phyloP scores from a whole-genome alignment of 2,797 vertebrate genomes.

The Ataeniobius toweri region DNA sequence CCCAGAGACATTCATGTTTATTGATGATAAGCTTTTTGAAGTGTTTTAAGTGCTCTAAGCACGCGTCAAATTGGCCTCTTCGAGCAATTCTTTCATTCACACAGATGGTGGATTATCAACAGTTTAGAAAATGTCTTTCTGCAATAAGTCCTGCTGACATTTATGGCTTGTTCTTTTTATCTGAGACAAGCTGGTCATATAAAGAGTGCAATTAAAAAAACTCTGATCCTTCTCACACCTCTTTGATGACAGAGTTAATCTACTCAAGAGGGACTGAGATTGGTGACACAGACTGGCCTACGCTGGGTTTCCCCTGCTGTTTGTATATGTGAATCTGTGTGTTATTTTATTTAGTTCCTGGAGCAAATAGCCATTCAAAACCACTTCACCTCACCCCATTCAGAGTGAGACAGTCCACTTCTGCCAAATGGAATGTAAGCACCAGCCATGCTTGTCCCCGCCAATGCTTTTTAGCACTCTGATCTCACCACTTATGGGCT shows the following conservation, averaged over 20 bases:
- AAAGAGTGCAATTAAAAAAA: constrained; percentile 78
- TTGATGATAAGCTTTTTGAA: constrained; percentile 63
- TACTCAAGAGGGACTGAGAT: constrained; percentile 70
- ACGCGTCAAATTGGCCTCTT: constrained; percentile 59
- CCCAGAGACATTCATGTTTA: constrained; percentile 69
- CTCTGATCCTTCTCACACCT: constrained; percentile 65
- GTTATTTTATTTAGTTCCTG: constrained; percentile 68
- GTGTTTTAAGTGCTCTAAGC: constrained; percentile 55
- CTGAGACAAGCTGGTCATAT: constrained; percentile 73
- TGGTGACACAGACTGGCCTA: constrained; percentile 66
- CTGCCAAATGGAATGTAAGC: constrained; percentile 78
- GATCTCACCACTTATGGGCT: constrained; percentile 75
- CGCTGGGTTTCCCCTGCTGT: constrained; percentile 64
- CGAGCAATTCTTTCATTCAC: constrained; percentile 69
- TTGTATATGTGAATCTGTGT: constrained; percentile 43
- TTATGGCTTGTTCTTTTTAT: constrained; percentile 79
- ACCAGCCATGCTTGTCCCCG: constrained; percentile 69
- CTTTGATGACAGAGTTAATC: constrained; percentile 76
- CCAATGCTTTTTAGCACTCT: constrained; percentile 76
- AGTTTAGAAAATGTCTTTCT: constrained; percentile 77
- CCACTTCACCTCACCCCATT: constrained; percentile 76
- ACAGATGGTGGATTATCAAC: constrained; percentile 80
- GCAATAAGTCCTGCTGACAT: constrained; percentile 73
- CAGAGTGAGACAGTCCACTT: constrained; percentile 75
- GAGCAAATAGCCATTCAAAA: constrained; percentile 72